Evolutionary conservation across 2,888 invertebrate species (phyloP).

Genomic region (Noctua janthe): DNA sequence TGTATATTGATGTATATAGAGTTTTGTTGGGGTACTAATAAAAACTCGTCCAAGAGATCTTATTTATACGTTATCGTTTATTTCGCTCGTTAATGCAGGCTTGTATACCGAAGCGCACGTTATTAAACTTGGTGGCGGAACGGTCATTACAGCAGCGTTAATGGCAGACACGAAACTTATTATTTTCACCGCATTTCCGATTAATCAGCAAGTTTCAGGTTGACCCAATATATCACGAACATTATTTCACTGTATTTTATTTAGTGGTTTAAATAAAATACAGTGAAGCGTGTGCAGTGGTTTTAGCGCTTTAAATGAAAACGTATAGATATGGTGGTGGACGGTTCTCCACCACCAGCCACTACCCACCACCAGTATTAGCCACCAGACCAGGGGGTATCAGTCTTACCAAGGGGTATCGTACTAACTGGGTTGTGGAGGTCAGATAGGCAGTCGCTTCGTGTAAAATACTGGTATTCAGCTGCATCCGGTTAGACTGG

Average conservation of each 20-base stretch:
- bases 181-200: background rate
- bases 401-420: too few relatives aligned
- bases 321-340: background rate
- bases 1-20: background rate
- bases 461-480: too few relatives aligned
- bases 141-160: conserved; percentile 4
- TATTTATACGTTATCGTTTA: background rate
- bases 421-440: too few relatives aligned
- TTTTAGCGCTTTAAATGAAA: background rate
- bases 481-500: too few relatives aligned
- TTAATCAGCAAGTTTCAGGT: conserved; percentile 11
- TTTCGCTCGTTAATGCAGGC: background rate
- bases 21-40: background rate
- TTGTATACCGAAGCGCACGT: background rate
- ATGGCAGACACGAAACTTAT: conserved; percentile 14
- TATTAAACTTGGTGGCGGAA: conserved; percentile 8
- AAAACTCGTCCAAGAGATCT: background rate
- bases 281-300: too few relatives aligned
- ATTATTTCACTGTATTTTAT: background rate
- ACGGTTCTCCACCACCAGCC: too few relatives aligned
- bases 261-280: background rate
- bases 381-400: too few relatives aligned
- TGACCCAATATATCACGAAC: background rate
- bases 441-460: too few relatives aligned
- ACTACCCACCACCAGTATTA: too few relatives aligned